These are phyloP conservation scores for Anoplopoma fimbria DNA, from an alignment of 2,113 vertebrate genomes.

Conservation along the genomic window DNA sequence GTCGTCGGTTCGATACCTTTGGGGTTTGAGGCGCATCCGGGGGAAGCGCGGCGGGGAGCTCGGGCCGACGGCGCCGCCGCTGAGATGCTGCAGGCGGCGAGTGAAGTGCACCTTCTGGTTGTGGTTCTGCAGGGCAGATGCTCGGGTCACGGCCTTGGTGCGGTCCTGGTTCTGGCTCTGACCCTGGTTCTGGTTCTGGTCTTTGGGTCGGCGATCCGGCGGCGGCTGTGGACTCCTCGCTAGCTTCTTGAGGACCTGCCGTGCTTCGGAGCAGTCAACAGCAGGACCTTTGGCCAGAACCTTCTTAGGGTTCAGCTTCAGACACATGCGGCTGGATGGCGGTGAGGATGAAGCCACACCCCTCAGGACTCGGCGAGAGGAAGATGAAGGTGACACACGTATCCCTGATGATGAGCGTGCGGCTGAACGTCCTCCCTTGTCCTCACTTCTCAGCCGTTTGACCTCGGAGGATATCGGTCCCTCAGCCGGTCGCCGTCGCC, in stretches of 20 bases:
- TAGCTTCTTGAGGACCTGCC: slow-evolving; percentile 93
- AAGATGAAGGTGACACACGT: slow-evolving; percentile 81
- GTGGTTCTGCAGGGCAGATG: slow-evolving; percentile 78
- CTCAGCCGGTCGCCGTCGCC: slow-evolving; percentile 88
- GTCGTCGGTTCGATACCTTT: slow-evolving; percentile 97
- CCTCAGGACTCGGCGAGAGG: slow-evolving; percentile 85
- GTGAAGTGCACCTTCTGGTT: slow-evolving; percentile 97
- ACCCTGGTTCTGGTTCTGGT: slow-evolving; percentile 37
- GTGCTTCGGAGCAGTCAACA: slow-evolving; percentile 90
- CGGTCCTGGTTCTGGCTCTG: slow-evolving; percentile 36
- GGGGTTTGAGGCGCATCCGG: slow-evolving; percentile 96
- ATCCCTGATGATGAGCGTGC: slow-evolving; percentile 87
- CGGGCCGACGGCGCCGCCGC: slow-evolving; percentile 74
- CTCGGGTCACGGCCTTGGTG: slow-evolving; percentile 62
- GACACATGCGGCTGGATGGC: slow-evolving; percentile 85
- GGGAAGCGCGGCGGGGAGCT: slow-evolving; percentile 83
- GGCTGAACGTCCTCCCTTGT: slow-evolving; percentile 83
- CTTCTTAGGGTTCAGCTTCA: slow-evolving; percentile 92
- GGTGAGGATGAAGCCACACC: slow-evolving; percentile 82
- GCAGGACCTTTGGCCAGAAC: slow-evolving; percentile 89
- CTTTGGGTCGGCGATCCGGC: not conserved
- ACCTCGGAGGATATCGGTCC: slow-evolving; percentile 84
- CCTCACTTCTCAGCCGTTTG: slow-evolving; percentile 93
- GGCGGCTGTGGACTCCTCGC: slow-evolving; percentile 82
- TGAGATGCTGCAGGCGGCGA: slow-evolving; percentile 92